phyloP scores from a whole-genome alignment of 2,113 vertebrate genomes.

The Gasterosteus nipponicus region DNA sequence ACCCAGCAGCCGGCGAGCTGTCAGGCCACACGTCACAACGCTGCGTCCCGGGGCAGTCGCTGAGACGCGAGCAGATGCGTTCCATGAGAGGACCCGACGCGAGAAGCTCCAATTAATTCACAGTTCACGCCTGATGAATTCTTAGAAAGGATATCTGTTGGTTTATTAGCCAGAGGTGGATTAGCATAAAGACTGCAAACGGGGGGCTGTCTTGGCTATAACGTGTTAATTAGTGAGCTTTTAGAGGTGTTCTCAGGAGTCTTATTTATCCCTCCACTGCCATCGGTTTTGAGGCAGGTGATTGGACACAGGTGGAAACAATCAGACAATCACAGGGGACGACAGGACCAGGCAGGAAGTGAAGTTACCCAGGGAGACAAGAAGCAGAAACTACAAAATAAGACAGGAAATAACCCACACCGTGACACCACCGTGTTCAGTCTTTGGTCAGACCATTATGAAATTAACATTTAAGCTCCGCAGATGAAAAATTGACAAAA shows the following conservation, averaged over 20 bases:
- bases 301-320: too few relatives aligned
- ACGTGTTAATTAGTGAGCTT: neutral
- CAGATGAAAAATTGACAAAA: too few relatives aligned
- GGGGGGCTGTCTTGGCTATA: neutral
- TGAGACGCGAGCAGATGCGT: constrained; percentile 57
- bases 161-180: neutral
- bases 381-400: too few relatives aligned
- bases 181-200: too few relatives aligned
- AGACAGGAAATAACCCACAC: too few relatives aligned
- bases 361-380: too few relatives aligned
- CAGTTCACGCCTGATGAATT: constrained; percentile 15
- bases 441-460: too few relatives aligned
- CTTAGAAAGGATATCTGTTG: neutral
- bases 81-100: constrained; percentile 17
- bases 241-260: neutral
- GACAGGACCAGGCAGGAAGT: too few relatives aligned
- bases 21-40: constrained; percentile 43
- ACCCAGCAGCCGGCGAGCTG: constrained; percentile 37
- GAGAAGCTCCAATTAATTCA: constrained; percentile 31
- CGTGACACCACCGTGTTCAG: too few relatives aligned
- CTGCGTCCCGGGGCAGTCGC: constrained; percentile 31
- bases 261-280: neutral
- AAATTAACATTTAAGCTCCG: too few relatives aligned
- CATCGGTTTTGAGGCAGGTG: neutral
- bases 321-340: too few relatives aligned